A percentile compares a stretch with the other conserved stretches of the same genome.
Conservation (phyloP, 2,888 invertebrate species). For the Sylvicola cinctus region DNA sequence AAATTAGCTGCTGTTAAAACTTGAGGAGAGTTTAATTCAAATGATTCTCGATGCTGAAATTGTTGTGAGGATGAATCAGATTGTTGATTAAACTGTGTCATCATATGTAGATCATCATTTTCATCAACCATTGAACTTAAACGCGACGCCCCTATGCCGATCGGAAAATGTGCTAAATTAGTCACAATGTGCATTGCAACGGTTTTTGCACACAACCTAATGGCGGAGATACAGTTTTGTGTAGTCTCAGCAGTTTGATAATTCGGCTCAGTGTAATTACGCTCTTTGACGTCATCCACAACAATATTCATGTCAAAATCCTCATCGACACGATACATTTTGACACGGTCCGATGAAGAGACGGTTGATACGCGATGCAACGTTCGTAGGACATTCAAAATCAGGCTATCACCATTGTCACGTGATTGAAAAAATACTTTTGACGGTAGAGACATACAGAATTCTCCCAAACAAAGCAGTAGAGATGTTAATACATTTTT, state of each 20-base stretch:
- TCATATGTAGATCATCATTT: constrained; percentile 55
- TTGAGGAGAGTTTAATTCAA: constrained; percentile 58
- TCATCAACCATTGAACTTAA: constrained; percentile 80
- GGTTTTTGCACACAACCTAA: constrained; percentile 34
- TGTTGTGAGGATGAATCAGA: constrained; percentile 3
- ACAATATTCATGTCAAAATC: constrained; percentile 24
- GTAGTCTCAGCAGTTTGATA: constrained; percentile 25
- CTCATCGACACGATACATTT: constrained; percentile 20
- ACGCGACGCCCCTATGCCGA: constrained; percentile 72
- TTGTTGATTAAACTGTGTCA: neutral
- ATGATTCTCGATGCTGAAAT: constrained; percentile 14
- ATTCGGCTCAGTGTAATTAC: constrained; percentile 12
- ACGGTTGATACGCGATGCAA: constrained; percentile 22
- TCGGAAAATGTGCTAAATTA: constrained; percentile 87
- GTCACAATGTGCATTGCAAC: constrained; percentile 69
- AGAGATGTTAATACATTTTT: constrained; percentile 34
- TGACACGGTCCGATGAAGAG: constrained; percentile 18
- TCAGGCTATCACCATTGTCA: constrained; percentile 28
- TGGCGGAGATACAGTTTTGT: constrained; percentile 30
- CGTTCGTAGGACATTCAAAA: constrained; percentile 56
- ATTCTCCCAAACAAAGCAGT: constrained; percentile 78
- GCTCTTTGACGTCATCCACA: constrained; percentile 17
- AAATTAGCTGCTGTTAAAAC: constrained; percentile 69
- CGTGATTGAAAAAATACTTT: constrained; percentile 30
- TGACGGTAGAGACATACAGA: constrained; percentile 72